These are phyloP conservation scores for Ovis aries DNA, from an alignment of 2,113 vertebrate species.

Conservation along the genomic window DNA sequence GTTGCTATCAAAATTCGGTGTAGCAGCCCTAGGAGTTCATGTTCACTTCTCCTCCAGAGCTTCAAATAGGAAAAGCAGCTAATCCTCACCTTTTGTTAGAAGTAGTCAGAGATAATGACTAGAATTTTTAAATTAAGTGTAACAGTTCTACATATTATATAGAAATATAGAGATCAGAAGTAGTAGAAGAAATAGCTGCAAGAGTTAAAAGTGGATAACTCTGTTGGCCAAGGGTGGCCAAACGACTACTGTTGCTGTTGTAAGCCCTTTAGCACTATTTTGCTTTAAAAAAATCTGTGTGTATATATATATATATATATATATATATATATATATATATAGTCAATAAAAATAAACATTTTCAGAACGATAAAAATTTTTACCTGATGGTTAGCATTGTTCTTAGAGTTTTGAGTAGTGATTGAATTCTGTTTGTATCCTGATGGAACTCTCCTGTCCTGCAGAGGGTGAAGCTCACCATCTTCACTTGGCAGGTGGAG, in stretches of 20 bases:
- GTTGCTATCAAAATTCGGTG: background rate
- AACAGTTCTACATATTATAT: background rate
- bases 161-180: background rate
- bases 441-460: background rate
- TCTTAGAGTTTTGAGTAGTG: background rate
- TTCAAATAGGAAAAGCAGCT: background rate
- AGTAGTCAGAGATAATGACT: background rate
- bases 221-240: background rate
- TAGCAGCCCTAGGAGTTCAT: background rate
- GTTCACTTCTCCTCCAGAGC: background rate
- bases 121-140: background rate
- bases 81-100: background rate
- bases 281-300: background rate
- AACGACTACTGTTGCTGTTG: rapidly evolving
- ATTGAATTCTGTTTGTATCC: background rate
- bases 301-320: too few relatives aligned
- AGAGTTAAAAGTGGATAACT: background rate
- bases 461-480: background rate
- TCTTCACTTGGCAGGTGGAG: background rate
- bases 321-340: background rate
- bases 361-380: background rate
- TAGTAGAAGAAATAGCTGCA: background rate
- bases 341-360: background rate
- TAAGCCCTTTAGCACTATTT: background rate
- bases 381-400: background rate